Conservation (phyloP, 2,888 invertebrate species). For the Synergus laeviventris region DNA sequence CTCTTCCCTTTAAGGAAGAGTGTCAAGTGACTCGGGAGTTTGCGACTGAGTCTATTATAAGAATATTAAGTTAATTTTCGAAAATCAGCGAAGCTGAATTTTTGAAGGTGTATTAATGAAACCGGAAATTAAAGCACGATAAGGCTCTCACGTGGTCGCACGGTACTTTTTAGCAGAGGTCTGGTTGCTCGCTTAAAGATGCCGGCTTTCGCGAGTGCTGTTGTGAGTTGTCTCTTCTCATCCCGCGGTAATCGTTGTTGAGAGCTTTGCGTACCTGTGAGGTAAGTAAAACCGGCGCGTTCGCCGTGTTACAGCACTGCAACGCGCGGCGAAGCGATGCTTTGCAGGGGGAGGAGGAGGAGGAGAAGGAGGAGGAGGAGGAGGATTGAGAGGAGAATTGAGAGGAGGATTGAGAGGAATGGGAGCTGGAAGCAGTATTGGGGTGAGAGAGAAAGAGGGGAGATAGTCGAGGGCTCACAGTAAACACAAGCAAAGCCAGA, state of each 20-base stretch:
- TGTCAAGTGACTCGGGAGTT: too few relatives aligned
- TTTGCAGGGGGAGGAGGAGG: constrained; percentile 29
- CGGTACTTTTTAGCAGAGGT: constrained; percentile 42
- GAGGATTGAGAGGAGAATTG: too few relatives aligned
- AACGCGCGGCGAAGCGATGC: constrained; percentile 59
- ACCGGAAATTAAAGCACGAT: not conserved
- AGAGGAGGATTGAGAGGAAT: constrained; percentile 48
- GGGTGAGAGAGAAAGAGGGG: constrained; percentile 39
- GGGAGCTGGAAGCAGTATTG: constrained; percentile 22
- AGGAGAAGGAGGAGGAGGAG: too few relatives aligned
- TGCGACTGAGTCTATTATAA: too few relatives aligned
- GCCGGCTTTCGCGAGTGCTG: constrained; percentile 53
- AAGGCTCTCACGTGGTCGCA: constrained; percentile 24
- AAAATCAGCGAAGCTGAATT: too few relatives aligned
- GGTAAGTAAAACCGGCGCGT: constrained; percentile 73
- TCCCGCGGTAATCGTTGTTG: constrained; percentile 57
- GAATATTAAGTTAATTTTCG: too few relatives aligned
- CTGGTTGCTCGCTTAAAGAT: constrained; percentile 48
- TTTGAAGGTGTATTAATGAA: too few relatives aligned
- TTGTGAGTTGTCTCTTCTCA: constrained; percentile 48
- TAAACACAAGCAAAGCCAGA: constrained; percentile 11
- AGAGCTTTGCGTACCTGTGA: constrained; percentile 71
- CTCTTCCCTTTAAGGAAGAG: too few relatives aligned
- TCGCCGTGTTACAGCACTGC: constrained; percentile 74
- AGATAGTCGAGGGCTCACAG: constrained; percentile 28